phyloP scores from a whole-genome alignment of 2,888 invertebrate genomes.

The Ganaspis brasiliensis region DNA sequence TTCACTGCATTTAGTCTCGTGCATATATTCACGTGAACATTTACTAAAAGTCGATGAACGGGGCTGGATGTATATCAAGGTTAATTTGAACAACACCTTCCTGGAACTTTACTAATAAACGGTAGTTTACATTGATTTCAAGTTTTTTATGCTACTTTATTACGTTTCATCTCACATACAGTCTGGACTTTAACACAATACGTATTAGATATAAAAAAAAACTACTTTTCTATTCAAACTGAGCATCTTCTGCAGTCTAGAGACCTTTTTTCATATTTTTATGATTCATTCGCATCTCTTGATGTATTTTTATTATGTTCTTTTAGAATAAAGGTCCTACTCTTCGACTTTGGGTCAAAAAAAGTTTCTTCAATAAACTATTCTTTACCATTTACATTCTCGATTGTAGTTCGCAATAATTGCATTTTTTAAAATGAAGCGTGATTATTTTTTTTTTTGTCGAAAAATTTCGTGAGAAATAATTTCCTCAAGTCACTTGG shows the following conservation, averaged over 20 bases:
- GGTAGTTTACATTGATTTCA: constrained; percentile 56
- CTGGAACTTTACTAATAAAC: constrained; percentile 65
- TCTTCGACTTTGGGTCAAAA: too few species aligned
- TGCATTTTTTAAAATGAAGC: background rate
- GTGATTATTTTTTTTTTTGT: background rate
- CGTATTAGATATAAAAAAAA: background rate
- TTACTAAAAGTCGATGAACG: constrained; percentile 19
- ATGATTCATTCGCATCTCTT: too few species aligned
- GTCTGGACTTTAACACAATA: constrained; percentile 5
- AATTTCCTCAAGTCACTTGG: background rate
- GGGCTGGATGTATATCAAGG: constrained; percentile 64
- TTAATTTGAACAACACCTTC: constrained; percentile 58
- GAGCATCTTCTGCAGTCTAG: too few species aligned
- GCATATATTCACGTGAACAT: constrained; percentile 18
- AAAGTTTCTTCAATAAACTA: too few species aligned
- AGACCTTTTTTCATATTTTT: too few species aligned
- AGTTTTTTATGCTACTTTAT: constrained; percentile 8
- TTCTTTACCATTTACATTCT: too few species aligned
- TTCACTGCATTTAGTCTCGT: constrained; percentile 14
- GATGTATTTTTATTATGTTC: too few species aligned
- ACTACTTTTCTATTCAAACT: background rate
- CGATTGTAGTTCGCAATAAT: too few species aligned
- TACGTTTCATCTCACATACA: background rate
- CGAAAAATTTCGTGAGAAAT: constrained; percentile 30
- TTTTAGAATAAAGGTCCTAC: too few species aligned